phyloP scores from a whole-genome alignment of 2,888 invertebrate genomes.

The Amblyjoppa fuscipennis region DNA sequence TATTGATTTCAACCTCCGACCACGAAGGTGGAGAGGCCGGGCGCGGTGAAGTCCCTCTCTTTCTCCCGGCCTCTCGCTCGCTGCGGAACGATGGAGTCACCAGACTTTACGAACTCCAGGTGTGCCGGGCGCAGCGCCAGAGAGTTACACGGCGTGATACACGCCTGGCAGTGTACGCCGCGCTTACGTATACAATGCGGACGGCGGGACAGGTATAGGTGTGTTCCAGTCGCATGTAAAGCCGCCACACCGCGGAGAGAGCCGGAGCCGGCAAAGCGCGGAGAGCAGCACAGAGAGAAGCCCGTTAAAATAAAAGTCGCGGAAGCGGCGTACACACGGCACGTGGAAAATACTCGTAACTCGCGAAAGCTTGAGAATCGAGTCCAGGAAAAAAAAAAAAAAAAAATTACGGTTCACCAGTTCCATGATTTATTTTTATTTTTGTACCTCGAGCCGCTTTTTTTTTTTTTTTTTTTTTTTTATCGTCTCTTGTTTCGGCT shows the following conservation, averaged over 20 bases:
- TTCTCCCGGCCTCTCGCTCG: constrained; percentile 44
- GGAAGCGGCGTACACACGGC: constrained; percentile 22
- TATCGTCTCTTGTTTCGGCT: background rate
- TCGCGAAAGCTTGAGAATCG: constrained; percentile 12
- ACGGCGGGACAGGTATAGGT: constrained; percentile 6
- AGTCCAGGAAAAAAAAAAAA: constrained; percentile 20
- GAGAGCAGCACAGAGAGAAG: constrained; percentile 46
- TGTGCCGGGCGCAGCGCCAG: constrained; percentile 66
- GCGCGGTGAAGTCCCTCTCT: constrained; percentile 65
- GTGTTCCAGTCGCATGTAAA: background rate
- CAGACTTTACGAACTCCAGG: constrained; percentile 76
- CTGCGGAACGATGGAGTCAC: constrained; percentile 72
- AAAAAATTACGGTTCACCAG: background rate
- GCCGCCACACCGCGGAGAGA: background rate
- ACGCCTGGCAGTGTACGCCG: constrained; percentile 44
- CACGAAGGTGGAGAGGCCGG: constrained; percentile 77
- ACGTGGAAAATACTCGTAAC: constrained; percentile 22
- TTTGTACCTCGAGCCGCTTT: background rate
- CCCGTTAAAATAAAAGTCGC: constrained; percentile 51
- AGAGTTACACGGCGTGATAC: constrained; percentile 66
- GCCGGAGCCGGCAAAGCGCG: constrained; percentile 35
- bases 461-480: no score
- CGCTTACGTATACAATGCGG: constrained; percentile 59
- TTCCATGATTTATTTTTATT: constrained; percentile 37
- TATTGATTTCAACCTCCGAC: constrained; percentile 79